These are phyloP conservation scores for Hassar affinis DNA, from an alignment of 2,113 vertebrate species.

Conservation along the genomic window DNA sequence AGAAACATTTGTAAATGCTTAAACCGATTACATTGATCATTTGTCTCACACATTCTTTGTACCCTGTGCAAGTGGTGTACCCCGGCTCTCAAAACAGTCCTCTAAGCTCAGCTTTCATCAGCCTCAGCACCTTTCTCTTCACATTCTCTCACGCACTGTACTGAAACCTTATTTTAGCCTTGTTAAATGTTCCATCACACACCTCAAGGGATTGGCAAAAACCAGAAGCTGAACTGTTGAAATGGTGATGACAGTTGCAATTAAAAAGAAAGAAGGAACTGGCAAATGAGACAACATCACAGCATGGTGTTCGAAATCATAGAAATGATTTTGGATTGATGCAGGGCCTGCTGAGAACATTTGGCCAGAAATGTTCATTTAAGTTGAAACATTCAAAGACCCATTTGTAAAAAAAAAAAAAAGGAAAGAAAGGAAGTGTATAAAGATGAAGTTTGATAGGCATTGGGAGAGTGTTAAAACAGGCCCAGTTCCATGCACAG, in stretches of 20 bases:
- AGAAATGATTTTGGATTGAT: conserved; percentile 7
- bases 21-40: not conserved
- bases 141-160: conserved; percentile 31
- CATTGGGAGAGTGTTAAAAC: not conserved
- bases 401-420: not conserved
- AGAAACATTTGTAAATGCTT: conserved; percentile 5
- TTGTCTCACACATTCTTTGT: not conserved
- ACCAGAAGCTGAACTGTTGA: not conserved
- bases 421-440: not conserved
- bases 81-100: not conserved
- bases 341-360: not conserved
- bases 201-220: not conserved
- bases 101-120: conserved; percentile 16
- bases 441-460: not conserved
- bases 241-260: conserved; percentile 16
- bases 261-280: conserved; percentile 19
- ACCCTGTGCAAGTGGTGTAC: not conserved
- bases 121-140: conserved; percentile 18
- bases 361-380: not conserved
- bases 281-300: not conserved
- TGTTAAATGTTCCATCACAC: conserved; percentile 37
- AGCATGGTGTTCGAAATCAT: not conserved
- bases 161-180: conserved; percentile 18
- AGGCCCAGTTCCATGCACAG: not conserved
- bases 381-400: not conserved